phyloP scores from a whole-genome alignment of 2,888 invertebrate genomes.

The Oxycera nigricornis region DNA sequence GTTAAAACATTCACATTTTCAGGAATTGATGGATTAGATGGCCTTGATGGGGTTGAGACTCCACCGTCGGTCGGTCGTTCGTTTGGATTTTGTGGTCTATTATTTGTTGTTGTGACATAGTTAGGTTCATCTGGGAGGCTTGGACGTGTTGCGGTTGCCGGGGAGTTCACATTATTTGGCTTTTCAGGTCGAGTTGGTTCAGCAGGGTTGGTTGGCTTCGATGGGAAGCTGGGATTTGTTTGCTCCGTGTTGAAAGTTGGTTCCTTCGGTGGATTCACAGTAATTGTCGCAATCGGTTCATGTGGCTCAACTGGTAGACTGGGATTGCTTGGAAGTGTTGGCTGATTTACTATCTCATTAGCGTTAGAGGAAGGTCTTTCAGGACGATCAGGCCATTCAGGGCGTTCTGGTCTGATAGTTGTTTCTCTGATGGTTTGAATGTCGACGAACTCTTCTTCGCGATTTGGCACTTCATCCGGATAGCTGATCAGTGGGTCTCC shows the following conservation, averaged over 20 bases:
- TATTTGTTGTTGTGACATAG: not conserved
- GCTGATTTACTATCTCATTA: not conserved
- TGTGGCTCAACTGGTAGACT: not conserved
- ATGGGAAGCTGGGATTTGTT: not conserved
- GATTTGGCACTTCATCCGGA: not conserved
- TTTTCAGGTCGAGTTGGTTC: not conserved
- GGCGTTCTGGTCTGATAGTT: not conserved
- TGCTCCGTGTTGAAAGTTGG: not conserved
- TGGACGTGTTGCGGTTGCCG: not conserved
- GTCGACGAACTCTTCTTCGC: not conserved
- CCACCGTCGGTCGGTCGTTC: conserved; percentile 10
- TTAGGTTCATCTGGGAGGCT: not conserved
- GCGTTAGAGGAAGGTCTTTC: not conserved
- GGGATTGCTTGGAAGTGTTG: not conserved
- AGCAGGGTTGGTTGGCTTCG: not conserved
- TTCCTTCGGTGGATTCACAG: not conserved
- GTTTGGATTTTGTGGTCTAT: not conserved
- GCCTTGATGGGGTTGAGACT: not conserved
- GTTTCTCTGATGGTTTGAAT: not conserved
- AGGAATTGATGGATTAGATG: not conserved
- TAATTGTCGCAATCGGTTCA: not conserved
- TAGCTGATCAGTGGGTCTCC: not conserved
- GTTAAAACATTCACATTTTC: not conserved
- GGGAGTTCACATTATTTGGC: not conserved
- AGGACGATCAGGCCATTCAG: not conserved